phyloP scores from a whole-genome alignment of 2,888 invertebrate species.

The Lumbricus terrestris region DNA sequence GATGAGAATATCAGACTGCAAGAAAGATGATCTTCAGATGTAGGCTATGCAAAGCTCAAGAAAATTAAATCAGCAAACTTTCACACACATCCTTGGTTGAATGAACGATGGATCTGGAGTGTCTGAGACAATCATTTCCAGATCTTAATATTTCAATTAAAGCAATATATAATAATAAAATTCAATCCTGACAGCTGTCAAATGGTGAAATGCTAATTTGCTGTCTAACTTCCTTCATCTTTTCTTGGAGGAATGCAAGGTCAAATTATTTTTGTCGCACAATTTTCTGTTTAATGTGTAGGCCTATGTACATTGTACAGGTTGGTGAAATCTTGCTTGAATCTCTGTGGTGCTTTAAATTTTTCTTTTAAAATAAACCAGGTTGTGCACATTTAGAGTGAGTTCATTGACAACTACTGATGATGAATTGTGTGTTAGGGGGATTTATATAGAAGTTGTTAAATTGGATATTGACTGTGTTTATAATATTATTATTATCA shows the following conservation, averaged over 20 bases:
- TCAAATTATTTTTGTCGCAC: no score
- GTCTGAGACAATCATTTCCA: background rate
- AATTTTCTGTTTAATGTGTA: background rate
- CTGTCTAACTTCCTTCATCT: no score
- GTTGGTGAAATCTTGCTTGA: background rate
- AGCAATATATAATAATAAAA: background rate
- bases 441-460: background rate
- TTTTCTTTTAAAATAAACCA: background rate
- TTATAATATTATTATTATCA: background rate
- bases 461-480: background rate
- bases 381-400: background rate
- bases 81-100: background rate
- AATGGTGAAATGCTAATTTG: no score
- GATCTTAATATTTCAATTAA: background rate
- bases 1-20: background rate
- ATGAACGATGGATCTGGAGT: background rate
- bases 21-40: no score
- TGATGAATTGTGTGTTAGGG: background rate
- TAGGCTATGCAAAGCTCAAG: background rate
- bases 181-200: background rate
- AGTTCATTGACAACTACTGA: background rate
- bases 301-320: no score
- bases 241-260: no score
- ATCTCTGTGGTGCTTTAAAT: background rate
- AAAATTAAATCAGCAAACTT: no score